Conservation (phyloP, 2,113 vertebrate genomes). For the Argyrosomus japonicus region DNA sequence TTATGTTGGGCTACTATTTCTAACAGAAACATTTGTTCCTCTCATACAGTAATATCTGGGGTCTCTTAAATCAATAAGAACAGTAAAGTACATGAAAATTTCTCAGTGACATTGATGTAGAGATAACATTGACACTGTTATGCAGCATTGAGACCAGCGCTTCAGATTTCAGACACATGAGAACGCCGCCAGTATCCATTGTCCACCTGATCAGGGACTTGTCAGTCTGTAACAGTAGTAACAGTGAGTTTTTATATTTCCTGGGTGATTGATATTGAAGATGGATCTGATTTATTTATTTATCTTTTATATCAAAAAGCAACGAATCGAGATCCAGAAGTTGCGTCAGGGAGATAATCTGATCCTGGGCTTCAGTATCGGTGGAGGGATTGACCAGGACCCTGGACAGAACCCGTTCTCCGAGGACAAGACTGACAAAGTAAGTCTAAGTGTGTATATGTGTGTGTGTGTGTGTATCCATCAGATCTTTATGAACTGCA, state of each 20-base stretch:
- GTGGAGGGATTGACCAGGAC: constrained; percentile 98
- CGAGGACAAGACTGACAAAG: constrained; percentile 97
- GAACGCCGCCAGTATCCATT: background rate
- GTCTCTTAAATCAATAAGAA: background rate
- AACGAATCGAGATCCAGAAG: constrained; percentile 96
- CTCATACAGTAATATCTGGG: background rate
- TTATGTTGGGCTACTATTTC: background rate
- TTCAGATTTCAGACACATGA: background rate
- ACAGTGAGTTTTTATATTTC: too few species aligned
- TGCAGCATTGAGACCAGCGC: too few species aligned
- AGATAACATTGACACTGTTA: background rate
- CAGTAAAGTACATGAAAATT: background rate
- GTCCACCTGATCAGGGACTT: background rate
- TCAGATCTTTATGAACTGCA: background rate
- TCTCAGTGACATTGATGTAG: background rate
- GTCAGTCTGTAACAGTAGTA: background rate
- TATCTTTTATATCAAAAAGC: constrained; percentile 77
- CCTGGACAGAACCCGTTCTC: constrained; percentile 96
- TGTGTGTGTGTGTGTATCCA: background rate
- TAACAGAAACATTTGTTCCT: background rate
- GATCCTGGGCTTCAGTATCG: constrained; percentile 98
- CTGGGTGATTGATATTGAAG: too few species aligned
- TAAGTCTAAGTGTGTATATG: constrained; percentile 54
- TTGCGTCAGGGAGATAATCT: constrained; percentile 90
- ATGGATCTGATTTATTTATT: background rate